These are phyloP conservation scores for Zhengitettix transpicula DNA, from an alignment of 2,888 invertebrate genomes.

Conservation along the genomic window DNA sequence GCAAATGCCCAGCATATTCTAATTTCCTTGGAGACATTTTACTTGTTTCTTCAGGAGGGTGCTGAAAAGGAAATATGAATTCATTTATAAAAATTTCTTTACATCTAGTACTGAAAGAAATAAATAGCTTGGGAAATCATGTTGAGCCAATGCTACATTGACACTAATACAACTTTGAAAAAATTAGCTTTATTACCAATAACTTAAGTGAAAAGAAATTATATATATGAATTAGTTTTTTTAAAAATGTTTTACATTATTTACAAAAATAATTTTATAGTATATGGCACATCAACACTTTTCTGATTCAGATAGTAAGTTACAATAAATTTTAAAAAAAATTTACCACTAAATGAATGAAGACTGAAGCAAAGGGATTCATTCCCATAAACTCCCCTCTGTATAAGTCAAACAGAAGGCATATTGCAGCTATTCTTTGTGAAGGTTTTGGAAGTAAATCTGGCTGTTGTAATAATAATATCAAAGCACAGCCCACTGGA, in stretches of 20 bases:
- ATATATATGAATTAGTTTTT: too few relatives aligned
- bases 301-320: too few relatives aligned
- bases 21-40: conserved; percentile 26
- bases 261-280: too few relatives aligned
- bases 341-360: conserved; percentile 47
- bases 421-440: conserved; percentile 51
- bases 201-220: not conserved
- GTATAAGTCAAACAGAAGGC: conserved; percentile 53
- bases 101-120: too few relatives aligned
- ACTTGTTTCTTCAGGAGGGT: conserved; percentile 28
- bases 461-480: conserved; percentile 47
- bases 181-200: not conserved
- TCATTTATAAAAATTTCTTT: not conserved
- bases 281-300: too few relatives aligned
- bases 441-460: conserved; percentile 49
- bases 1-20: conserved; percentile 36
- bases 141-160: too few relatives aligned
- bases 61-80: conserved; percentile 18
- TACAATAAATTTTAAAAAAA: too few relatives aligned
- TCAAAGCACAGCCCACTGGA: conserved; percentile 40
- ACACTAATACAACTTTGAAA: too few relatives aligned
- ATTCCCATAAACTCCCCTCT: conserved; percentile 43
- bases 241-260: too few relatives aligned
- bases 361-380: conserved; percentile 55
- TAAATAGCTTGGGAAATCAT: too few relatives aligned